A percentile compares a stretch with the other conserved stretches of the same genome.
phyloP scores from a whole-genome alignment of 2,797 vertebrate species.

The Spondyliosoma cantharus region DNA sequence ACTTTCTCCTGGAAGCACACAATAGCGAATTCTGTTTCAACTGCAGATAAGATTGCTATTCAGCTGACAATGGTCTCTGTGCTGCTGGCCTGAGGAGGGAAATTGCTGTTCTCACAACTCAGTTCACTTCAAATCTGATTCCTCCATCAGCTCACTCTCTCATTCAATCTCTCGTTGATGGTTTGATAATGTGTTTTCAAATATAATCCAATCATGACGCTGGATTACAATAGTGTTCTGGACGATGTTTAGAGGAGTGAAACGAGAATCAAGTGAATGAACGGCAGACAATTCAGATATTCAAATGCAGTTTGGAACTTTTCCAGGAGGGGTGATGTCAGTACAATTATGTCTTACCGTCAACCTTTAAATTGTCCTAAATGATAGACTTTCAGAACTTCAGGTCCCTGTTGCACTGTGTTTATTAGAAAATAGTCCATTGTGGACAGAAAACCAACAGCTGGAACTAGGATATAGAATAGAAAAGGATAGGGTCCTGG shows the following conservation, averaged over 20 bases:
- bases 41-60: slow-evolving; percentile 50
- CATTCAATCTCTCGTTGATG: slow-evolving; percentile 8
- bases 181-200: slow-evolving; percentile 14
- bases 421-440: background rate
- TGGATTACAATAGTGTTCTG: background rate
- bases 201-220: slow-evolving; percentile 2
- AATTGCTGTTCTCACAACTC: slow-evolving; percentile 29
- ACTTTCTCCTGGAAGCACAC: slow-evolving; percentile 45
- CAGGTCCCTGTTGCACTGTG: background rate
- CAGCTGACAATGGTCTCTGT: slow-evolving; percentile 27
- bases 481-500: too few species aligned
- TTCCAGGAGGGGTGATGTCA: background rate
- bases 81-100: slow-evolving; percentile 27
- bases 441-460: background rate
- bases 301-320: slow-evolving; percentile 13
- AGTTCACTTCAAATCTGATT: slow-evolving; percentile 14
- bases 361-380: slow-evolving; percentile 21
- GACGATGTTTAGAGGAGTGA: background rate
- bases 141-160: background rate
- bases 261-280: background rate
- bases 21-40: slow-evolving; percentile 48
- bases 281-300: background rate
- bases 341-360: background rate
- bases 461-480: background rate
- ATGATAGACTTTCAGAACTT: background rate